Evolutionary conservation across 2,797 vertebrate genomes (phyloP).

Genomic region (Thamnophis elegans): DNA sequence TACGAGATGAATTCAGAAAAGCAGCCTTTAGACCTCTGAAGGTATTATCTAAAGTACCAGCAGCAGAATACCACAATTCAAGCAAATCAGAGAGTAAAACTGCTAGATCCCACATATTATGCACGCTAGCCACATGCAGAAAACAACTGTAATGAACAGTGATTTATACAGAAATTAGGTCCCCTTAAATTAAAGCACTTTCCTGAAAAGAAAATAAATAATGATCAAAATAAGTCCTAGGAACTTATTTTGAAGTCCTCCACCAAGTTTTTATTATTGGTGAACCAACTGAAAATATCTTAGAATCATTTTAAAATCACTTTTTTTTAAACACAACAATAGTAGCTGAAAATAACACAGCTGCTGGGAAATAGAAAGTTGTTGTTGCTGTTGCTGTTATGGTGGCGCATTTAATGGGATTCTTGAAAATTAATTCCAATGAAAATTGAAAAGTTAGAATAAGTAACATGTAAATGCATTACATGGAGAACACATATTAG

Average conservation of each 20-base stretch:
- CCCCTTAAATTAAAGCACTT: background rate
- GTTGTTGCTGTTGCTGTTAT: background rate
- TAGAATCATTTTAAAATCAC: background rate
- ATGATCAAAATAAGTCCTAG: background rate
- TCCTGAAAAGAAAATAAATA: background rate
- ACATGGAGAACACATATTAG: background rate
- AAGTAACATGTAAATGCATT: background rate
- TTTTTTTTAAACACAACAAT: background rate
- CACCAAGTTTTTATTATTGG: background rate
- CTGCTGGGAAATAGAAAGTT: background rate
- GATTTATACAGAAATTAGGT: background rate
- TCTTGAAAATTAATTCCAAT: background rate
- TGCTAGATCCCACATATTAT: background rate
- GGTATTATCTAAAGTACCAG: background rate
- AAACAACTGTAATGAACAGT: background rate
- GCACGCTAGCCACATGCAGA: background rate
- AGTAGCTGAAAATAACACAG: background rate
- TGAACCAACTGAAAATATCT: background rate
- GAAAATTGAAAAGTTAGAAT: background rate
- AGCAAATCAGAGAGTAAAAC: background rate
- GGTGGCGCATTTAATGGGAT: background rate
- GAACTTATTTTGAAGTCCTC: background rate
- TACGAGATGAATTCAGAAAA: background rate
- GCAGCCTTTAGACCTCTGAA: background rate
- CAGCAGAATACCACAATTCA: background rate